Base-by-base conservation (phyloP, 2,888 invertebrate genomes). In the Cremastinae sp. region DNA sequence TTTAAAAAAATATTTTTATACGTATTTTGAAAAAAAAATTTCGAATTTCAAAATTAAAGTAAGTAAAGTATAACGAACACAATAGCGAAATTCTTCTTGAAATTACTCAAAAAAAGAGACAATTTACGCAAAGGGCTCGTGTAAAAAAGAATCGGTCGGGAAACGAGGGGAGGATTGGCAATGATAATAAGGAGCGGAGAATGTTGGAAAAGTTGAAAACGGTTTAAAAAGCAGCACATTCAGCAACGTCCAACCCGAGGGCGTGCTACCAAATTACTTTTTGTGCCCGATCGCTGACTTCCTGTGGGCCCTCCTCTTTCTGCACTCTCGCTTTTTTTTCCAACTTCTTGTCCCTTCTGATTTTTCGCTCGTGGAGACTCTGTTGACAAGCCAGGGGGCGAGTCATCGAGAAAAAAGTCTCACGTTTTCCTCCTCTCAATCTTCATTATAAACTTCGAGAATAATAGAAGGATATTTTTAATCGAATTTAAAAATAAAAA, bases 181-280 rank as follows among this genome's bases (percentile, higher is more conserved):
- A 49, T 54, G 65, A 65, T 65, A n/a, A n/a, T n/a, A 65, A 65
- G 65, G 54, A 53, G 53, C 5, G 28, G 28, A 3, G 28, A 10
- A 53, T 20, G 53, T 53, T 65, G 43, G 45, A 36, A n/a, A n/a
- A 62, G 56, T 51, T 61, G 62, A 72, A 45, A 72, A 74, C 68
- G 75, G 66, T 75, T 75, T 75, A 65, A 71, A 81, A 80, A 83
- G 78, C 80, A 74, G 75, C 77, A 80, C 80, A 82, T 82, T 84
- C 84, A 83, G 84, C 84, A 82, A 79, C 53, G 71, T 58, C 61
- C 71, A 72, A 78, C 65, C 59, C 79, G 73, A 79, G 78, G 79
- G 79, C 79, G 75, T 66, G 80, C 81, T 78, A 81, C 81, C 79
- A 83, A 84, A 84, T 84, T 84, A 84, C 83, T 81, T 79, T 79